These are phyloP conservation scores for Halocaridina rubra DNA, from an alignment of 2,888 invertebrate genomes.

Conservation along the genomic window DNA sequence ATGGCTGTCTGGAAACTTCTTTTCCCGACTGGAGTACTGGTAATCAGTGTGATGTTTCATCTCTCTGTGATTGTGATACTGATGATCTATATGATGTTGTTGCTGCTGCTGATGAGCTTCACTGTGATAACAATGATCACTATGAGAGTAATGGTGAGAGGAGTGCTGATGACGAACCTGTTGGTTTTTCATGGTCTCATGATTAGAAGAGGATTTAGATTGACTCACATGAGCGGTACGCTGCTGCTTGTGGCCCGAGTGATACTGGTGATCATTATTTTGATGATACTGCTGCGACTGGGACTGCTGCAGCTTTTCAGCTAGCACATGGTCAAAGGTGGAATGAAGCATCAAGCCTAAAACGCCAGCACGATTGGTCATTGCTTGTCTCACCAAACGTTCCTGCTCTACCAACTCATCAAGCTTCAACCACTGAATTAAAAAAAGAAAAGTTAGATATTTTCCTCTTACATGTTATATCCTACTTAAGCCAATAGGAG, in stretches of 20 bases:
- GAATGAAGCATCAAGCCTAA: slow-evolving; percentile 95
- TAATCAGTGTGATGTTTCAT: slow-evolving; percentile 35
- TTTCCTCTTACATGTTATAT: no score
- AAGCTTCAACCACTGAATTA: slow-evolving; percentile 88
- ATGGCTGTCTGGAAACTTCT: slow-evolving; percentile 31
- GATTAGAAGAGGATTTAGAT: not conserved
- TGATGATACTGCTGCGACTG: slow-evolving; percentile 57
- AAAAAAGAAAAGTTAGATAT: not conserved
- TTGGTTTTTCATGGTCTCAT: not conserved
- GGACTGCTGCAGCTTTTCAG: slow-evolving; percentile 73
- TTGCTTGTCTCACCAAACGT: slow-evolving; percentile 79
- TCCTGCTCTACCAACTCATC: slow-evolving; percentile 96
- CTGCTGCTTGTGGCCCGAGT: slow-evolving; percentile 25
- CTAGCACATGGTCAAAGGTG: slow-evolving; percentile 92
- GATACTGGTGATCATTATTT: slow-evolving; percentile 57
- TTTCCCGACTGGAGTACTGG: slow-evolving; percentile 46
- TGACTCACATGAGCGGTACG: not conserved
- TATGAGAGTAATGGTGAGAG: not conserved
- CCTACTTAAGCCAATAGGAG: no score
- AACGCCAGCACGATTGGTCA: slow-evolving; percentile 88
- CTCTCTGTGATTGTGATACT: slow-evolving; percentile 36
- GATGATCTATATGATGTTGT: slow-evolving; percentile 36
- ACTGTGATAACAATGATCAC: not conserved
- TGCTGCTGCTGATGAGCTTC: not conserved
- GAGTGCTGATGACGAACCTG: not conserved